Evolutionary conservation across 2,888 invertebrate genomes (phyloP), one percentile per base, ranked within the genome.

Genomic region (Metacarcinus magister): DNA sequence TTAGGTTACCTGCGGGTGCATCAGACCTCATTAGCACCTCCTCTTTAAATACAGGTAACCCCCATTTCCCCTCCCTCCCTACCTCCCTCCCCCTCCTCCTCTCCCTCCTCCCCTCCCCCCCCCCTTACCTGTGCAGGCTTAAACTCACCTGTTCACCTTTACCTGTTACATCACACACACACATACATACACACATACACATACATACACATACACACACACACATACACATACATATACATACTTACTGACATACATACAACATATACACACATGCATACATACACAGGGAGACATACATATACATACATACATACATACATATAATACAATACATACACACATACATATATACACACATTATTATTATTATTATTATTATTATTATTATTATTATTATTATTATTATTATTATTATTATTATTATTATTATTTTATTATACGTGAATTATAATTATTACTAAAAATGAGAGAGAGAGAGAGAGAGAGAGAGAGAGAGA

Each of bases 151-250:
- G 67, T 67, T 16, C 87, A 87, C 87, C 10, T 23, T 28, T 32
- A 16, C 10, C n/a, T 32, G 46, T 46, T 10, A 46, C 10, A 4
- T 7, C 60, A 60, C 60, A 60, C 60, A 60, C 60, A 60, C 60
- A 89, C 89, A 89, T 32, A 89, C 89, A 89, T 32, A 89, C 89
- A 89, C 89, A 89, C 89, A 89, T 32, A 89, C 89, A 89, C 89
- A 89, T 16, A 60, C 60, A 60, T 19, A 60, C 60, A 60, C 60
- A 60, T 19, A 60, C 60, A 60, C 60, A 60, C 60, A 60, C 60
- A 60, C 60, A 60, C 60, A 60, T 19, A 60, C 60, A 60, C 60
- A 60, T 19, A 60, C 10, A 60, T 19, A 60, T 19, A 60, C 89
- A 89, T 32, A 89, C 89, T 32, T 32, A 89, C 89, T 32, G 7